phyloP scores from a whole-genome alignment of 2,113 vertebrate species.

The Litocranius walleri region DNA sequence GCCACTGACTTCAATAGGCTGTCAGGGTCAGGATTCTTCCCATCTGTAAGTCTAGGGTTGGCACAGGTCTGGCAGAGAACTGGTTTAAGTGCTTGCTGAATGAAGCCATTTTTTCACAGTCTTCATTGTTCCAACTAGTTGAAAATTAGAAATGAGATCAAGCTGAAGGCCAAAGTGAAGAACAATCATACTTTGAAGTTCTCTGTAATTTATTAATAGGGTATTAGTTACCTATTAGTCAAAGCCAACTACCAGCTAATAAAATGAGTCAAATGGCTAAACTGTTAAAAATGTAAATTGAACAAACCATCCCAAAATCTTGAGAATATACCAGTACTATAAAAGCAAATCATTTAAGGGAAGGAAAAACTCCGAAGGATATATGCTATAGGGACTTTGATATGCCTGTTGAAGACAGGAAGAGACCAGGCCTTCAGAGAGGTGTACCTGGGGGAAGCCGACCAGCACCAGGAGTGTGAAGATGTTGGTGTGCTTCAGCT shows the following conservation, averaged over 20 bases:
- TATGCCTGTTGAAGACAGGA: background rate
- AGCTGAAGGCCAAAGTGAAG: background rate
- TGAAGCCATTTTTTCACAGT: background rate
- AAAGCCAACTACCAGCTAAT: background rate
- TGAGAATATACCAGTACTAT: background rate
- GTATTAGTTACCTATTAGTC: background rate
- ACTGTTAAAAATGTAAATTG: background rate
- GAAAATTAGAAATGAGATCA: background rate
- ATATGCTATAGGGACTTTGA: background rate
- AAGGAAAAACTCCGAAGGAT: background rate
- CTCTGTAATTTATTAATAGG: background rate
- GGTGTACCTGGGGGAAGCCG: conserved; percentile 93
- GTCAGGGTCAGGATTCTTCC: background rate
- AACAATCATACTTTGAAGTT: background rate
- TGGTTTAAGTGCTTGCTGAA: background rate
- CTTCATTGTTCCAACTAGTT: background rate
- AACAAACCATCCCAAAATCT: background rate
- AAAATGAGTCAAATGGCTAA: background rate
- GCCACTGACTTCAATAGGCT: background rate
- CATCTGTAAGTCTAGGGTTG: background rate
- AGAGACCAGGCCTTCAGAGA: background rate
- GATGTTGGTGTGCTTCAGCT: conserved; percentile 94
- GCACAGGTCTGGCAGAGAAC: background rate
- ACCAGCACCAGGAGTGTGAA: conserved; percentile 96
- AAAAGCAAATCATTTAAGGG: background rate